Evolutionary conservation across 2,888 invertebrate genomes (phyloP).

Genomic region (Drosophila quinaria): DNA sequence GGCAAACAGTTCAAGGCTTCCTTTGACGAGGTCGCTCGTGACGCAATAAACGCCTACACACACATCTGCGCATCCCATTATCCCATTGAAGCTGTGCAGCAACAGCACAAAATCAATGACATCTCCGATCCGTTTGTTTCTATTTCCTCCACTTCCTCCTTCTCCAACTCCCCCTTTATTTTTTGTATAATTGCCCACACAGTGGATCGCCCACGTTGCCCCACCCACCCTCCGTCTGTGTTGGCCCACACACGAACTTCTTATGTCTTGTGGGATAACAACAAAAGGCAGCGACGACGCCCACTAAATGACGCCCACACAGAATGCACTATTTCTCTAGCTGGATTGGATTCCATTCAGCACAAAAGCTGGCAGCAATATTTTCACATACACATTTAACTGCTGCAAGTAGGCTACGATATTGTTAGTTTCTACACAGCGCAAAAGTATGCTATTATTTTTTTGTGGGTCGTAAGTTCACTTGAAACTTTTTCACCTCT

Average conservation of each 20-base stretch:
- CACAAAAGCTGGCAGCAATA: conserved; percentile 51
- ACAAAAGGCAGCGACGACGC: conserved; percentile 33
- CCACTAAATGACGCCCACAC: conserved; percentile 24
- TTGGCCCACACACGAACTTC: conserved; percentile 53
- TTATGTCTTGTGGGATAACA: conserved; percentile 16
- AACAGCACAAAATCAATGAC: conserved; percentile 49
- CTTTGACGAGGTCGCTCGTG: conserved; percentile 55
- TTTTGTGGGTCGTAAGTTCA: conserved; percentile 35
- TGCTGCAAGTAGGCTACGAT: conserved; percentile 39
- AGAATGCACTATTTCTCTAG: conserved; percentile 28
- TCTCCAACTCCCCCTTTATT: background rate
- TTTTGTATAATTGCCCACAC: conserved; percentile 28
- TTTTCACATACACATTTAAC: background rate
- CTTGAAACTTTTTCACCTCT: background rate
- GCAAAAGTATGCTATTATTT: conserved; percentile 51
- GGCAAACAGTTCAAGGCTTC: conserved; percentile 57
- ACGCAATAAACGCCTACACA: conserved; percentile 57
- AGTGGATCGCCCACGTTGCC: conserved; percentile 37
- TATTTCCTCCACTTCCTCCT: background rate
- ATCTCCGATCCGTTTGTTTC: conserved; percentile 26
- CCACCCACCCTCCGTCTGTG: conserved; percentile 27
- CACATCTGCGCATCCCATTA: conserved; percentile 28
- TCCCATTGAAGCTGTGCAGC: conserved; percentile 51
- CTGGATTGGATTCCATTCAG: conserved; percentile 20
- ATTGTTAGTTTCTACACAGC: conserved; percentile 3